A percentile compares a stretch with the other conserved stretches of the same genome.
Evolutionary conservation across 2,797 vertebrate species (phyloP).

Genomic region (Semotilus atromaculatus): DNA sequence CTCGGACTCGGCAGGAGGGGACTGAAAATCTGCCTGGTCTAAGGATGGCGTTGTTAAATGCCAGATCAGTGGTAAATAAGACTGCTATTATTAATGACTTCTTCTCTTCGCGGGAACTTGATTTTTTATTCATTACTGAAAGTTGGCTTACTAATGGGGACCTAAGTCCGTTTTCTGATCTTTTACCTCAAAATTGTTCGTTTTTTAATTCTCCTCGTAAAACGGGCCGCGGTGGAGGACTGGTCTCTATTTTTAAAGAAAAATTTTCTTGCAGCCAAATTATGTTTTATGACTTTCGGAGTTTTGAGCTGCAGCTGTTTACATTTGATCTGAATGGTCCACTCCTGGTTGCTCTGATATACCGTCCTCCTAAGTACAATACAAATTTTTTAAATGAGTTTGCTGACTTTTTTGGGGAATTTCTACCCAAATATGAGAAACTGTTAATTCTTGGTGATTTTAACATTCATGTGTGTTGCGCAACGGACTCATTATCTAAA

Average conservation of each 20-base stretch:
- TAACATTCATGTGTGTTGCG: too few relatives aligned
- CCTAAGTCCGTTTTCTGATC: not conserved
- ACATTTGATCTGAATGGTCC: too few relatives aligned
- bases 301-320: too few relatives aligned
- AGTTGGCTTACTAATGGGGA: conserved; percentile 3
- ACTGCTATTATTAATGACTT: not conserved
- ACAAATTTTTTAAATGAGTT: too few relatives aligned
- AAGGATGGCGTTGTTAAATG: too few relatives aligned
- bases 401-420: too few relatives aligned
- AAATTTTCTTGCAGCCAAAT: not conserved
- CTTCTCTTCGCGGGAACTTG: not conserved
- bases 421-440: too few relatives aligned
- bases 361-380: too few relatives aligned
- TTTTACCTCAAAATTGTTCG: not conserved
- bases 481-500: too few relatives aligned
- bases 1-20: too few relatives aligned
- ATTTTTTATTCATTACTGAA: not conserved
- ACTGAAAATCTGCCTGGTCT: not conserved
- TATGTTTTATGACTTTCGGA: not conserved
- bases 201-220: not conserved
- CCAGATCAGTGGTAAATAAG: conserved; percentile 5
- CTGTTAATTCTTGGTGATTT: too few relatives aligned
- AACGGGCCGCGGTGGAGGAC: not conserved
- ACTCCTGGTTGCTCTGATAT: too few relatives aligned
- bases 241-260: not conserved